A percentile compares a stretch with the other conserved stretches of the same genome.
Conservation (phyloP, 2,797 vertebrate species). For the Brachyrhaphis roseni region DNA sequence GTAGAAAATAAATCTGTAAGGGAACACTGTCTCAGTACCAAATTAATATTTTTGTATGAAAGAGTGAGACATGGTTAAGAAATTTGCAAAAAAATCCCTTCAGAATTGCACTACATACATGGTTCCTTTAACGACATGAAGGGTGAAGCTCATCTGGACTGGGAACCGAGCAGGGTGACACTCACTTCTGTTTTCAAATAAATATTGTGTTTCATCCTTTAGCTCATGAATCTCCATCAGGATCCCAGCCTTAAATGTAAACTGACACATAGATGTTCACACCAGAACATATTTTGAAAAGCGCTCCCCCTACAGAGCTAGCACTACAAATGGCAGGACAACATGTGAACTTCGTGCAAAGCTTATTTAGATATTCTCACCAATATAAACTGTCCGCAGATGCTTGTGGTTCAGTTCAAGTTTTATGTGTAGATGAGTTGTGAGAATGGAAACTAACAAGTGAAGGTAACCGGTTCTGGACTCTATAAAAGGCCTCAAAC, state of each 20-base stretch:
- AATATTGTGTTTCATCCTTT: conserved; percentile 57
- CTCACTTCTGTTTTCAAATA: conserved; percentile 37
- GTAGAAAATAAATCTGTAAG: not conserved
- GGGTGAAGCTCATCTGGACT: conserved; percentile 14
- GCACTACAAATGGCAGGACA: conserved; percentile 62
- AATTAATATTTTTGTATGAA: too few species aligned
- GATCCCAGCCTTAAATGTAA: conserved; percentile 62
- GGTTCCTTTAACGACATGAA: conserved; percentile 14
- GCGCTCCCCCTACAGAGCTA: conserved; percentile 41
- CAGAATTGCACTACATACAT: not conserved
- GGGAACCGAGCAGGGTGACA: conserved; percentile 19
- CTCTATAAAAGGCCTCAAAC: conserved; percentile 54
- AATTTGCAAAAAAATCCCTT: not conserved
- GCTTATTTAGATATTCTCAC: conserved; percentile 53
- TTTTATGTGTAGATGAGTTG: conserved; percentile 49
- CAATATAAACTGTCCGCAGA: conserved; percentile 48
- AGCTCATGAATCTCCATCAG: conserved; percentile 49
- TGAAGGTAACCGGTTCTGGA: conserved; percentile 54
- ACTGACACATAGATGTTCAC: conserved; percentile 71
- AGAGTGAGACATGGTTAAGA: not conserved
- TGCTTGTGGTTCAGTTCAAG: conserved; percentile 29
- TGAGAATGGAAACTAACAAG: conserved; percentile 67
- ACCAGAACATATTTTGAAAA: conserved; percentile 69
- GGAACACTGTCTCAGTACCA: not conserved
- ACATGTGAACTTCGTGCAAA: conserved; percentile 48